Evolutionary conservation across 2,888 invertebrate genomes (phyloP).

Genomic region (Escarpia spicata): DNA sequence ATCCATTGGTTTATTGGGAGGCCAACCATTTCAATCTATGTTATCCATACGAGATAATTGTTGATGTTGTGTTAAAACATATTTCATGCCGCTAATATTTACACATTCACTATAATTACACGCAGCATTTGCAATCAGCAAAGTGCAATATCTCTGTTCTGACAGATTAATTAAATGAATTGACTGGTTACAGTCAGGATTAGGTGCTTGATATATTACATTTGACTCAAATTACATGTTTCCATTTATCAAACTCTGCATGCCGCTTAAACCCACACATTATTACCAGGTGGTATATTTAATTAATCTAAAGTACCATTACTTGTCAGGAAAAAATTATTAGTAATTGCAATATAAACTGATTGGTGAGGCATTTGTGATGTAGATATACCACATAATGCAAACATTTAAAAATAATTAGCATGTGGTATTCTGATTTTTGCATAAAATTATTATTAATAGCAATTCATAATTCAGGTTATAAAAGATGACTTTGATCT

Average conservation of each 20-base stretch:
- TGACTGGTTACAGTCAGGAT: not conserved
- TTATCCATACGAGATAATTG: too few relatives aligned
- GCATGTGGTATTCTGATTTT: not conserved
- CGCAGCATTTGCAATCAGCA: not conserved
- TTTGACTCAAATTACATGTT: not conserved
- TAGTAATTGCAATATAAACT: not conserved
- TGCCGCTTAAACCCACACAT: not conserved
- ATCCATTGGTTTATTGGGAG: too few relatives aligned
- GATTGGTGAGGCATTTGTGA: not conserved
- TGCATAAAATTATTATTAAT: not conserved
- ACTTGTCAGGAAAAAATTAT: not conserved
- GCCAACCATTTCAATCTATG: too few relatives aligned
- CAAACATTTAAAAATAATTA: not conserved
- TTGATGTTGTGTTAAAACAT: too few relatives aligned
- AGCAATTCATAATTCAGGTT: not conserved
- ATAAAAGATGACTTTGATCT: not conserved
- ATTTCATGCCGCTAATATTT: too few relatives aligned
- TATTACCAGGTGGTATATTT: not conserved
- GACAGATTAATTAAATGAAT: not conserved
- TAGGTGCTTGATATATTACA: slow-evolving; percentile 16
- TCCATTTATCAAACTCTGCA: not conserved
- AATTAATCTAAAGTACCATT: not conserved
- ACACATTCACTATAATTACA: too few relatives aligned
- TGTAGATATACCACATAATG: not conserved
- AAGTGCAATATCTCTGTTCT: not conserved